Base-by-base conservation (phyloP, 2,113 vertebrate species). In the Delphinus delphis region DNA sequence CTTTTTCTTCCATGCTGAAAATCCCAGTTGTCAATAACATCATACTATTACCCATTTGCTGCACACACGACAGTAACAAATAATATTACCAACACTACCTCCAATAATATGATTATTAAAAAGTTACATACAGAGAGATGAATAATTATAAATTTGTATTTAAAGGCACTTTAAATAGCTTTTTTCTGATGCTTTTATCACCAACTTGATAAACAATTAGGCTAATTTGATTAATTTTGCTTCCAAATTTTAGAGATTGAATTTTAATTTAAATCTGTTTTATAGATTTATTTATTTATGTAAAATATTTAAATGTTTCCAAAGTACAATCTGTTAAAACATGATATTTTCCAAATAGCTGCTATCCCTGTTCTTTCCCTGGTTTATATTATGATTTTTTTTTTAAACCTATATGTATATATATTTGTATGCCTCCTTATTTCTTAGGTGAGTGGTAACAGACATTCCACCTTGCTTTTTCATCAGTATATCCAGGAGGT, bases 241-340 rank as follows among this genome's bases (percentile, higher is more conserved):
- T 88, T 83, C 77, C 23, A 88, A 77, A 84, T 88, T 84, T 95
- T 74, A 90, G 71, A 82, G 47, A 44, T 44, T 95, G 65, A 93
- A 67, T 82, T 96, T 87, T 76, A 68, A 77, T 60, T 81, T 74
- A 87, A 67, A 38, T 41, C 38, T 70, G 1, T 81, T 68, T 93
- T 86, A 86, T 36, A 90, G 58, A 50, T 50, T 50, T 50, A 50
- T 50, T 50, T 50, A 50, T 50, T 86, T 93, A 86, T 53, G 21
- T 44, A 82, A 95, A 95, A 81, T 67, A 68, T 44, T 74, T 67
- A 50, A 53, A 41, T 80, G 55, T 82, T 90, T 93, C 60, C n/a
- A 62, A 44, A 76, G 65, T 90, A 44, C 15, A 33, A 8, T 90
- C 73, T 93, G 73, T 36, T 71, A 87, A 71, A 70, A 33, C 9